These are phyloP conservation scores for Cephus spinipes DNA, from an alignment of 2,888 invertebrate genomes.

Conservation along the genomic window DNA sequence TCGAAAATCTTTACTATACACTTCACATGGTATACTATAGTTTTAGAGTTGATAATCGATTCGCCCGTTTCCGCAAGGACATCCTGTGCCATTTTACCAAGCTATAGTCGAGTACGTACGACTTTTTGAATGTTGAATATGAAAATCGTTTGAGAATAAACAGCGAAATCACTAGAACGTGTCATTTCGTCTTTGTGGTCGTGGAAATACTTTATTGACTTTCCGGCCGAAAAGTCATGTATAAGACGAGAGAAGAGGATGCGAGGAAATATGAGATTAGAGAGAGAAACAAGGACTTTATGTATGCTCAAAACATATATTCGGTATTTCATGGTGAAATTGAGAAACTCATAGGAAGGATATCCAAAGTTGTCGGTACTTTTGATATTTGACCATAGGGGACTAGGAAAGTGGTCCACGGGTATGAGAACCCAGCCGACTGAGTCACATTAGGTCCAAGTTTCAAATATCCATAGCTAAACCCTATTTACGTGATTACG, in stretches of 20 bases:
- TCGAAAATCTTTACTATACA: conserved; percentile 28
- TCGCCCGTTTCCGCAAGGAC: conserved; percentile 28
- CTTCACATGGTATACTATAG: conserved; percentile 26
- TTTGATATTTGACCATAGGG: conserved; percentile 46
- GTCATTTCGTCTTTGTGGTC: background rate
- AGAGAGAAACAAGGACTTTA: background rate
- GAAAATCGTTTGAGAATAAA: too few relatives aligned
- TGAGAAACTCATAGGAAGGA: background rate
- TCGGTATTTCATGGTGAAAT: background rate
- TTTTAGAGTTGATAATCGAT: conserved; percentile 47
- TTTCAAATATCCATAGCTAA: conserved; percentile 48
- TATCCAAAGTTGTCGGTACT: conserved; percentile 33
- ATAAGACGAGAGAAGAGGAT: background rate
- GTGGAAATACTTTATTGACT: background rate
- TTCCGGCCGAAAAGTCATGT: background rate
- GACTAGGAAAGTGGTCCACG: conserved; percentile 33
- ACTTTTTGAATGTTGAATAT: background rate
- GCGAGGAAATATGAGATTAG: background rate
- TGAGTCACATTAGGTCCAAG: conserved; percentile 21
- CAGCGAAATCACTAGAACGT: background rate
- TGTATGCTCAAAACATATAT: background rate
- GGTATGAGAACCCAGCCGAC: conserved; percentile 21
- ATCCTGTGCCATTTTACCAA: conserved; percentile 17
- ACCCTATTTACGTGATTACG: conserved; percentile 42
- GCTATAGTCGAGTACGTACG: background rate